A percentile compares a stretch with the other conserved stretches of the same genome.
phyloP scores from a whole-genome alignment of 1,140 invertebrate genomes.

The Drosophila azteca region DNA sequence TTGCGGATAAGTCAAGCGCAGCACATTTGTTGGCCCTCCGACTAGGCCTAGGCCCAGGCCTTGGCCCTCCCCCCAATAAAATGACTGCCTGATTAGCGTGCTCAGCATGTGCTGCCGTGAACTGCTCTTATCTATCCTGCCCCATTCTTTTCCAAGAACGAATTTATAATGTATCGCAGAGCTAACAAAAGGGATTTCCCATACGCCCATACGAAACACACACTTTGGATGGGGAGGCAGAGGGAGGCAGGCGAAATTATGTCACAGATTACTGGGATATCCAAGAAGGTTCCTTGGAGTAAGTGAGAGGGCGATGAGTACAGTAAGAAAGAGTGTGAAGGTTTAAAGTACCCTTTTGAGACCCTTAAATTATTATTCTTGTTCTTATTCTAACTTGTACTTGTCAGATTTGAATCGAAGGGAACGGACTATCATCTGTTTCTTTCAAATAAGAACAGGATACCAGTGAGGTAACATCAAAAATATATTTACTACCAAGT shows the following conservation, averaged over 20 bases:
- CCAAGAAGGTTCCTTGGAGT: slow-evolving; percentile 1
- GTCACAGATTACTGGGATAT: slow-evolving; percentile 52
- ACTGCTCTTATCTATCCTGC: slow-evolving; percentile 49
- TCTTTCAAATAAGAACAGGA: too few relatives aligned
- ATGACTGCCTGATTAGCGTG: slow-evolving; percentile 70
- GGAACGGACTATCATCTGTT: too few relatives aligned
- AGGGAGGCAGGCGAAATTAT: slow-evolving; percentile 52
- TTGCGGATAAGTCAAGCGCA: slow-evolving; percentile 66
- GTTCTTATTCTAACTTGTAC: too few relatives aligned
- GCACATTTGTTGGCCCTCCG: slow-evolving; percentile 62
- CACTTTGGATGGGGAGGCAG: not conserved
- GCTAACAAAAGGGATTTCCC: slow-evolving; percentile 41
- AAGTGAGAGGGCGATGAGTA: not conserved
- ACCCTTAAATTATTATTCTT: too few relatives aligned
- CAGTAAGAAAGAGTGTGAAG: too few relatives aligned
- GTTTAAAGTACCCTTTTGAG: too few relatives aligned
- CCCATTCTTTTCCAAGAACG: slow-evolving; percentile 10
- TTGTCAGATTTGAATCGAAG: too few relatives aligned
- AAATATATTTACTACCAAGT: too few relatives aligned
- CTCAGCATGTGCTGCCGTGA: slow-evolving; percentile 56
- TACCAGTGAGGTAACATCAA: too few relatives aligned
- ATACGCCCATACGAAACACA: slow-evolving; percentile 49
- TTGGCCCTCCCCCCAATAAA: slow-evolving; percentile 44
- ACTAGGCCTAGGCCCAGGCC: slow-evolving; percentile 3
- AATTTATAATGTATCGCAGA: slow-evolving; percentile 69